phyloP scores from a whole-genome alignment of 2,113 vertebrate species.

The Noctilio leporinus region DNA sequence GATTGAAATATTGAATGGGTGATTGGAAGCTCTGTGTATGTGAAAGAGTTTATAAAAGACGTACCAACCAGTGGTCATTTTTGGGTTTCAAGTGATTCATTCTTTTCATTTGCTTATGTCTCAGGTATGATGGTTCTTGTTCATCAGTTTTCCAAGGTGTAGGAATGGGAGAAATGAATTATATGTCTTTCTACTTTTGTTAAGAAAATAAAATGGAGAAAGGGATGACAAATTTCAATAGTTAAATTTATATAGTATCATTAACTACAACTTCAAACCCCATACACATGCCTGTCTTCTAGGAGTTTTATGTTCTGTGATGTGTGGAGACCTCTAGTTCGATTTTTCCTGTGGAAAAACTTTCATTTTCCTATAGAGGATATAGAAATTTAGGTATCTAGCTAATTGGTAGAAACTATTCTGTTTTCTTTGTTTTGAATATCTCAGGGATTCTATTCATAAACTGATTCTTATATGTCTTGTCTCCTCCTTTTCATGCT shows the following conservation, averaged over 20 bases:
- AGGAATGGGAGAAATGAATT: background rate
- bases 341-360: background rate
- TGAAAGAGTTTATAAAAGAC: background rate
- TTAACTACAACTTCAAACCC: background rate
- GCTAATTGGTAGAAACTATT: background rate
- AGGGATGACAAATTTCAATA: background rate
- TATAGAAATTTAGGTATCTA: background rate
- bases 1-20: background rate
- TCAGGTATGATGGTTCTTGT: background rate
- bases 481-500: background rate
- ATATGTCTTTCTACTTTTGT: background rate
- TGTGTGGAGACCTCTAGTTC: background rate
- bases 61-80: background rate
- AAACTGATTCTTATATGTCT: background rate
- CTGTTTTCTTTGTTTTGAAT: background rate
- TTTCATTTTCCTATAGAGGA: background rate
- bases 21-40: background rate
- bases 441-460: background rate
- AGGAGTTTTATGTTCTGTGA: background rate
- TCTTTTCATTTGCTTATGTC: background rate
- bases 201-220: background rate
- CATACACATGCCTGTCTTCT: background rate
- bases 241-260: background rate
- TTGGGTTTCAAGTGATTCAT: background rate
- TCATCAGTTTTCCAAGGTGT: background rate